phyloP scores from a whole-genome alignment of 2,113 vertebrate genomes.

The Natator depressus region DNA sequence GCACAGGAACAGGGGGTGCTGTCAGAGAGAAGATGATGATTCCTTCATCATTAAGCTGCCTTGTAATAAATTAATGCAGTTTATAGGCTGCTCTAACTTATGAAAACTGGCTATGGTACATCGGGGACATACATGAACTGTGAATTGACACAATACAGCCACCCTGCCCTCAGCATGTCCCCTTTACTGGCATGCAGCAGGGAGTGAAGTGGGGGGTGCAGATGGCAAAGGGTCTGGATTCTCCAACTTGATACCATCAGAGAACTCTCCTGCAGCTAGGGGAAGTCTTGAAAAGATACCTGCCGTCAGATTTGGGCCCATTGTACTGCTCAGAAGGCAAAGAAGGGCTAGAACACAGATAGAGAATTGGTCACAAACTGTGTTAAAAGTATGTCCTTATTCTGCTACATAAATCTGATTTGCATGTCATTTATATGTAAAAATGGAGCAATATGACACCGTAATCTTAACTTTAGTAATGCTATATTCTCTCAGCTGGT shows the following conservation, averaged over 20 bases:
- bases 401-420: conserved; percentile 5
- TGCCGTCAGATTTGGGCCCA: neutral
- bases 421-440: neutral
- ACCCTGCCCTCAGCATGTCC: neutral
- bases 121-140: neutral
- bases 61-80: conserved; percentile 51
- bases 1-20: conserved; percentile 16
- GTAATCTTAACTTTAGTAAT: neutral
- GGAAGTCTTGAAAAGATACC: neutral
- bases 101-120: neutral
- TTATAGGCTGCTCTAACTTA: conserved; percentile 28
- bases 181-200: neutral
- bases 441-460: neutral
- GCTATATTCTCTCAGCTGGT: neutral
- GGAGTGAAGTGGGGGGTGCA: neutral
- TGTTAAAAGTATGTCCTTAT: neutral
- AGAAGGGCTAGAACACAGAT: neutral
- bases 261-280: neutral
- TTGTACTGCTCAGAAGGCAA: neutral
- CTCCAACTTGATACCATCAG: neutral
- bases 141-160: neutral
- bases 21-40: conserved; percentile 37
- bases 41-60: conserved; percentile 48
- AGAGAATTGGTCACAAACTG: conserved; percentile 7
- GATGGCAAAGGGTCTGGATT: neutral